phyloP scores from a whole-genome alignment of 2,888 invertebrate genomes.

The Leptinotarsa rubiginosa region DNA sequence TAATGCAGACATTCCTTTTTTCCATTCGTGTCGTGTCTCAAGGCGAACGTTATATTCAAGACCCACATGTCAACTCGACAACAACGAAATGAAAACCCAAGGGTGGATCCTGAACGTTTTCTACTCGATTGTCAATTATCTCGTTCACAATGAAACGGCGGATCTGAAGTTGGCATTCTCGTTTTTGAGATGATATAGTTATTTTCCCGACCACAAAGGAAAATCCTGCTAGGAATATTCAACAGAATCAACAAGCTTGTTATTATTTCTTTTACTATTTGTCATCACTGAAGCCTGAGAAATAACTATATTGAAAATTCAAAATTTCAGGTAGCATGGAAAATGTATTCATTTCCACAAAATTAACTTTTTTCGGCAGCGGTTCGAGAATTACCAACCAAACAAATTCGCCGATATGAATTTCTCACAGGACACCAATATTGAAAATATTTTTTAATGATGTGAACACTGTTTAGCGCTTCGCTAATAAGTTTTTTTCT shows the following conservation, averaged over 20 bases:
- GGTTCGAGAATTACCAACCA: too few species aligned
- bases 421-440: too few species aligned
- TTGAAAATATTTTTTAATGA: too few species aligned
- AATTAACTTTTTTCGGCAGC: too few species aligned
- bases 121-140: slow-evolving; percentile 14
- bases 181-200: neutral
- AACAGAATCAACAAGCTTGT: neutral
- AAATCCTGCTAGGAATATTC: neutral
- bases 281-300: too few species aligned
- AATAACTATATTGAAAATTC: too few species aligned
- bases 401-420: too few species aligned
- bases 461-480: too few species aligned
- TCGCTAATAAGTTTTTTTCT: too few species aligned
- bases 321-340: too few species aligned
- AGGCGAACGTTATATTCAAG: slow-evolving; percentile 8
- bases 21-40: neutral
- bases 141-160: slow-evolving; percentile 16
- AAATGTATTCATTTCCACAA: too few species aligned
- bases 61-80: slow-evolving; percentile 18
- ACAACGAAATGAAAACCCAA: slow-evolving; percentile 7
- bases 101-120: slow-evolving; percentile 4
- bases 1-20: neutral
- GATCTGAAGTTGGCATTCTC: slow-evolving; percentile 2
- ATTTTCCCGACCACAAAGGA: neutral
- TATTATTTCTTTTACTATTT: too few species aligned